Base-by-base conservation (phyloP, 2,113 vertebrate species). In the Oncorhynchus kisutch region DNA sequence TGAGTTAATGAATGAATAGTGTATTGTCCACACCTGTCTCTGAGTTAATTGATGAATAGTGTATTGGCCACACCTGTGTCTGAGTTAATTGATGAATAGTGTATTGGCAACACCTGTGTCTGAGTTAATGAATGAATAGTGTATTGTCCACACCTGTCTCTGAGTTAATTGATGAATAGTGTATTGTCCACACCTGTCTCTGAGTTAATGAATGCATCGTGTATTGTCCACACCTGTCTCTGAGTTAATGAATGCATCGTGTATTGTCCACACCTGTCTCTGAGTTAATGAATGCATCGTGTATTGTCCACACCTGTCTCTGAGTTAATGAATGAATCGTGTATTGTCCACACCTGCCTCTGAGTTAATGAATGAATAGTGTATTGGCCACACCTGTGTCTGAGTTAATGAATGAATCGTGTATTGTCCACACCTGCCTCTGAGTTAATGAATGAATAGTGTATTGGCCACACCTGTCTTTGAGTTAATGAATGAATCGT, bases 151-250 rank as follows among this genome's bases (percentile, higher is more conserved):
- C 34, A 39, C 7, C 34, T 39, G 34, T 8, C 1, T 31, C 31
- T 31, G 31, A 39, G 34, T 39, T 66, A 27, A 14, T 66, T 94
- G 78, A 72, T 69, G 91, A 94, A 91, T 94, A 90, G 92, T 93
- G 94, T 93, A 93, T 93, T 90, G 92, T 93, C 93, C 39, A 22
- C 34, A 39, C 7, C 92, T 94, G 92, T 91, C 1, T 31, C 31
- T 31, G 31, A 92, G 93, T 39, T 39, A 39, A 39, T 39, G 0
- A 0, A 39, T 39, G 34, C 8, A 8, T 39, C 0, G 34, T 8
- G 34, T 39, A 8, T 8, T 8, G 34, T 39, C 34, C 34, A 39
- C 34, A 8, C 7, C 34, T 39, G 34, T 39, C 1, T 31, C 31
- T 31, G 31, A 39, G 34, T 39, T 66, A 27, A 14, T 66, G 94